These are phyloP conservation scores for Sterrhoptilus dennistouni DNA, from an alignment of 2,113 vertebrate species.

Conservation along the genomic window DNA sequence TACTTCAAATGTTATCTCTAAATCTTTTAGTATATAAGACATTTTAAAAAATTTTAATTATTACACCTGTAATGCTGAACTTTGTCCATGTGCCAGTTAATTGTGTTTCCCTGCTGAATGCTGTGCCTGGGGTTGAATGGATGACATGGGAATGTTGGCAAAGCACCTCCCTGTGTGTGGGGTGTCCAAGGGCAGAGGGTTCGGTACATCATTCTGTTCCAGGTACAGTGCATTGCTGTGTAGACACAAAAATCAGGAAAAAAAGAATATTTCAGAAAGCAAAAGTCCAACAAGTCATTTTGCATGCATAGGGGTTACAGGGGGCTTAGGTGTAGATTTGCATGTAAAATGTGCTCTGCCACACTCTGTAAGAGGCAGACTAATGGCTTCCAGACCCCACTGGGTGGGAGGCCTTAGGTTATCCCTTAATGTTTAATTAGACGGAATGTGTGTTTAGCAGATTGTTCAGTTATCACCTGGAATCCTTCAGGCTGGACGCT, in stretches of 20 bases:
- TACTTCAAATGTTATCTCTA: not conserved
- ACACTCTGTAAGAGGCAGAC: not conserved
- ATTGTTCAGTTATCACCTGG: not conserved
- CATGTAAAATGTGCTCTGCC: not conserved
- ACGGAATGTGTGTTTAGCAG: not conserved
- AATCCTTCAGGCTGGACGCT: not conserved
- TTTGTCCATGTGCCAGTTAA: not conserved
- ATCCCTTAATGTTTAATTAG: not conserved
- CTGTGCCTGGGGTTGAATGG: not conserved
- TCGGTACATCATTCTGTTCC: fast-evolving
- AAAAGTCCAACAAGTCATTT: not conserved
- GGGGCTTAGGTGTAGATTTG: not conserved
- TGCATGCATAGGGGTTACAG: not conserved
- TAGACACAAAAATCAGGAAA: not conserved
- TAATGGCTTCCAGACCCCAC: not conserved
- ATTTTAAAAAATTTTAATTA: not conserved
- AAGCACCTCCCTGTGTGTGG: not conserved
- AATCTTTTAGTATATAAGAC: not conserved
- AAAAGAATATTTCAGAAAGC: not conserved
- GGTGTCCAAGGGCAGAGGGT: not conserved
- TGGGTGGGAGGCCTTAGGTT: not conserved
- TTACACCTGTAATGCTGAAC: not conserved
- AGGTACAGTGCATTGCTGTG: not conserved
- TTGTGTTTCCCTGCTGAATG: not conserved
- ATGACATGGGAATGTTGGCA: not conserved